Percentiles rank a stretch among this genome's conserved stretches.
These are phyloP conservation scores for Glomeris maerens DNA, from an alignment of 1,140 invertebrate species.

Conservation along the genomic window DNA sequence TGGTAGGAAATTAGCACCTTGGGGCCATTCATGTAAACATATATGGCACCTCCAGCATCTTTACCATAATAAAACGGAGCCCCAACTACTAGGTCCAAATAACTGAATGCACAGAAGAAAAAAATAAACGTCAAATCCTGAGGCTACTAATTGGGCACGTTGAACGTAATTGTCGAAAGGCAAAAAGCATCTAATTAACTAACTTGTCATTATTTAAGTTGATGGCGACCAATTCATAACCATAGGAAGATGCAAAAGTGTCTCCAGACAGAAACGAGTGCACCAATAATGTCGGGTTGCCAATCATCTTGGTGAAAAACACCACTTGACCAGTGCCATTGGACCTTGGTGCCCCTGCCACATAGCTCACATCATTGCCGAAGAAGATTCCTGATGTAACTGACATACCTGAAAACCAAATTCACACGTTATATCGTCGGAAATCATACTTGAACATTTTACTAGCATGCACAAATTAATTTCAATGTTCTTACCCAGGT, in stretches of 20 bases:
- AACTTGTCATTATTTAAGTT: conserved; percentile 78
- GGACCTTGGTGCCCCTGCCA: conserved; percentile 67
- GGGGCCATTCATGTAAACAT: conserved; percentile 58
- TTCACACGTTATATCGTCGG: neutral
- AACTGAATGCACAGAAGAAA: conserved; percentile 35
- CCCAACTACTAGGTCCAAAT: conserved; percentile 71
- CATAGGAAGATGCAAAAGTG: conserved; percentile 75
- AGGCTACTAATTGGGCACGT: too few species aligned
- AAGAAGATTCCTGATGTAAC: conserved; percentile 62
- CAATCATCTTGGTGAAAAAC: conserved; percentile 48
- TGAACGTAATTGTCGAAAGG: neutral
- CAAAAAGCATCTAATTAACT: conserved; percentile 20
- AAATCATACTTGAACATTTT: neutral
- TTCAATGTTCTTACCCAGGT: conserved; percentile 45
- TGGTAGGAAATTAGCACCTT: neutral
- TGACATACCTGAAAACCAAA: conserved; percentile 55
- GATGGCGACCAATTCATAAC: conserved; percentile 65
- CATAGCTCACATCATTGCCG: conserved; percentile 45
- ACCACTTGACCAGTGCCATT: conserved; percentile 73
- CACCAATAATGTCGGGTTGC: conserved; percentile 38
- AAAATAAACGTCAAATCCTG: too few species aligned
- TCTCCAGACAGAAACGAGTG: conserved; percentile 55
- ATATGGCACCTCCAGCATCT: conserved; percentile 71
- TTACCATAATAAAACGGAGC: conserved; percentile 80
- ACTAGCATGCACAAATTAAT: neutral